Evolutionary conservation across 2,113 vertebrate genomes (phyloP).

Genomic region (Varanus komodoensis): DNA sequence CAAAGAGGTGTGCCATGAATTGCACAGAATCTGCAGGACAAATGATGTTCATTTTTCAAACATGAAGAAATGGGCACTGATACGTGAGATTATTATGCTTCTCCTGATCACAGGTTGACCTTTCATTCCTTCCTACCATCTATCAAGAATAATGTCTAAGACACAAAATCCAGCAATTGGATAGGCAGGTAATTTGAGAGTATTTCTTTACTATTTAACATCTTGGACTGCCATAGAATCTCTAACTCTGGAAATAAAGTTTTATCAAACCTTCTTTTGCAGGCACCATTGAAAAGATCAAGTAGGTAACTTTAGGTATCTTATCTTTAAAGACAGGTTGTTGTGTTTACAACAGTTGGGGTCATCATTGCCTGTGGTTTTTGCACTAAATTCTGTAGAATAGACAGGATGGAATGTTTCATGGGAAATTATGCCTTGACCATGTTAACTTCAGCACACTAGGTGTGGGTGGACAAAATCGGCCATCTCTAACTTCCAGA

Average conservation of each 20-base stretch:
- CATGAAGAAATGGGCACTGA: slow-evolving; percentile 57
- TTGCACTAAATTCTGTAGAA: too few relatives aligned
- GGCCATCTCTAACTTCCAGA: neutral
- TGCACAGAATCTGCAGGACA: slow-evolving; percentile 55
- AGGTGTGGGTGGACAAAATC: too few relatives aligned
- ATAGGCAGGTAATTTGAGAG: slow-evolving; percentile 23
- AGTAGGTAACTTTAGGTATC: neutral
- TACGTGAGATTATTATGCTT: slow-evolving; percentile 64
- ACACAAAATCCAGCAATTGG: slow-evolving; percentile 41
- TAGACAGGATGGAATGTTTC: neutral
- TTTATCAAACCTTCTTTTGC: neutral
- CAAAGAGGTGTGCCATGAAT: slow-evolving; percentile 64
- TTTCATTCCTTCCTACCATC: slow-evolving; percentile 57
- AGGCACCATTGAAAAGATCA: neutral
- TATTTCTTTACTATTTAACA: slow-evolving; percentile 35
- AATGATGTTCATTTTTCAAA: slow-evolving; percentile 69
- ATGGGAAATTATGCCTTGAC: neutral
- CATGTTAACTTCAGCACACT: neutral
- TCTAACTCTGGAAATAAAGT: slow-evolving; percentile 5
- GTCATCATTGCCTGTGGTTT: too few relatives aligned
- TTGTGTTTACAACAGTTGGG: neutral
- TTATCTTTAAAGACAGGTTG: neutral
- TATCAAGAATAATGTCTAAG: slow-evolving; percentile 55
- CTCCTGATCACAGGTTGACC: slow-evolving; percentile 65
- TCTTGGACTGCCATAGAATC: neutral